A percentile compares a stretch with the other conserved stretches of the same genome.
Evolutionary conservation across 2,113 vertebrate genomes (phyloP).

Genomic region (Phrynosoma blainvillii): DNA sequence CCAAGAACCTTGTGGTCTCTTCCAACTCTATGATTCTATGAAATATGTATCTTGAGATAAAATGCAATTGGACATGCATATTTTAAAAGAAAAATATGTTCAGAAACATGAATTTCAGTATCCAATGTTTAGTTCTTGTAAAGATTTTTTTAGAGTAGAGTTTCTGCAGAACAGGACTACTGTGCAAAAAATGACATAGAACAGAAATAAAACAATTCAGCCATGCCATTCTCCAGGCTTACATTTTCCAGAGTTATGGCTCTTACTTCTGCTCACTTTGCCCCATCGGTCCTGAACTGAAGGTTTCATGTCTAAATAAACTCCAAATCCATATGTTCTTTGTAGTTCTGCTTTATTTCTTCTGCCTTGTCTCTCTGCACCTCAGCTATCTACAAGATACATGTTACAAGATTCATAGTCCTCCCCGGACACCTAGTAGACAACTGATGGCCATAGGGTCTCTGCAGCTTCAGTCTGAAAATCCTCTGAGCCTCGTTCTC

Average conservation of each 20-base stretch:
- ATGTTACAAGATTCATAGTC: neutral
- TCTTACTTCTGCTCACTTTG: neutral
- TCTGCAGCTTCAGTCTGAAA: neutral
- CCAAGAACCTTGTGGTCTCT: too few species aligned
- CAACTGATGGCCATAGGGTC: neutral
- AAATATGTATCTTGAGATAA: neutral
- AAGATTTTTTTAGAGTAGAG: neutral
- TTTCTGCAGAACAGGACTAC: neutral
- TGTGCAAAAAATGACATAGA: neutral
- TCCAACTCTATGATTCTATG: too few species aligned
- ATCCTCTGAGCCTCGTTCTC: too few species aligned
- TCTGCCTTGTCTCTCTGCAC: neutral
- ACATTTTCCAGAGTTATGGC: neutral
- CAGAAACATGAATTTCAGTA: neutral
- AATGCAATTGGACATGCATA: neutral
- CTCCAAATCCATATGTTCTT: neutral
- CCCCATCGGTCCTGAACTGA: neutral
- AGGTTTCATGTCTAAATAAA: neutral
- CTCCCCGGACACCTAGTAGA: neutral
- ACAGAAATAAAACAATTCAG: neutral
- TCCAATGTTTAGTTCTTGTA: too few species aligned
- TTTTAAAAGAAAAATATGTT: neutral
- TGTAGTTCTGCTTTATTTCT: neutral
- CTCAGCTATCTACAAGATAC: neutral
- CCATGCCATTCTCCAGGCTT: neutral